phyloP scores from a whole-genome alignment of 2,113 vertebrate species.

The Leucopsar rothschildi region DNA sequence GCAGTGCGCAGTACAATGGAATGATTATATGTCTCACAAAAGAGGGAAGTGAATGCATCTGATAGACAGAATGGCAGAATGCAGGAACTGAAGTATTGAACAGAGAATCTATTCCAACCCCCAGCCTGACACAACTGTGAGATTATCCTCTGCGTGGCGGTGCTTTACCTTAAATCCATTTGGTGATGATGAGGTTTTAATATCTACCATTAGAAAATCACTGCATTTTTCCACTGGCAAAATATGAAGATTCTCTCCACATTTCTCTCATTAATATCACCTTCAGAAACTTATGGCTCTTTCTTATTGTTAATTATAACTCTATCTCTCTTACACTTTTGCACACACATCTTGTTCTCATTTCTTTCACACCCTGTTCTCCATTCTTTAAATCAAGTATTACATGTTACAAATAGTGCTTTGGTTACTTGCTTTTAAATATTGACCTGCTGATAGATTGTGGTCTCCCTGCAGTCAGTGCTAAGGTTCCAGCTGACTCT shows the following conservation, averaged over 20 bases:
- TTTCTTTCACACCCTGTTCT: not conserved
- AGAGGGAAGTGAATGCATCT: not conserved
- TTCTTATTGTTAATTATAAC: not conserved
- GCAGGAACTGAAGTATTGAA: not conserved
- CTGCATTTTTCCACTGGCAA: not conserved
- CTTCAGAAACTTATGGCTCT: not conserved
- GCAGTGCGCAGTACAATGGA: slow-evolving; percentile 21
- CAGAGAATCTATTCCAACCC: not conserved
- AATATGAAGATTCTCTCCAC: not conserved
- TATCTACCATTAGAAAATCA: not conserved
- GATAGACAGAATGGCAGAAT: slow-evolving; percentile 24
- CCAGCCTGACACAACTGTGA: not conserved
- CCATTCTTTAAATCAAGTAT: not conserved
- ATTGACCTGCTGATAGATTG: not conserved
- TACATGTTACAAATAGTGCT: not conserved
- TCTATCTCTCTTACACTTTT: not conserved
- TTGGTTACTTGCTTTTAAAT: not conserved
- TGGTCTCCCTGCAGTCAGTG: not conserved
- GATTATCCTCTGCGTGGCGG: not conserved
- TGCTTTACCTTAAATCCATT: slow-evolving; percentile 1
- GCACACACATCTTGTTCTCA: rapidly evolving
- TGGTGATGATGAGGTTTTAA: not conserved
- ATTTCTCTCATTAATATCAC: not conserved
- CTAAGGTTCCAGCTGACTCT: not conserved
- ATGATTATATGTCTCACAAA: slow-evolving; percentile 26